A percentile compares a stretch with the other conserved stretches of the same genome.
Conservation (phyloP, 2,888 invertebrate genomes). For the Cheiracanthium punctorium region DNA sequence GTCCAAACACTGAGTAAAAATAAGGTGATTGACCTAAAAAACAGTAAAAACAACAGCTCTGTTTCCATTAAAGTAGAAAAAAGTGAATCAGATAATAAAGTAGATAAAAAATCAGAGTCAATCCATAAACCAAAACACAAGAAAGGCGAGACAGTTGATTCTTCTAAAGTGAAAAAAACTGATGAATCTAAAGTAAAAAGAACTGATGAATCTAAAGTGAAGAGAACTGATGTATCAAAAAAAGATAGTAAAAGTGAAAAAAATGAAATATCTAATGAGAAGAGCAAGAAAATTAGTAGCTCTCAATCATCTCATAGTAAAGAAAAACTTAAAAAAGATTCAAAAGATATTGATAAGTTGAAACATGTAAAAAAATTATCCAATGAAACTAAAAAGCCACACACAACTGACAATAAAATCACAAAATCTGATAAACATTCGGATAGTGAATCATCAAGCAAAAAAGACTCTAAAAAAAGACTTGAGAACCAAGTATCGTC, state of each 20-base stretch:
- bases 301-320: constrained; percentile 1
- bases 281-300: constrained; percentile 9
- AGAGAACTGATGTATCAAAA: too few relatives aligned
- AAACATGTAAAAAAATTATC: constrained; percentile 18
- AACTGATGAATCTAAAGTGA: background rate
- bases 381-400: background rate
- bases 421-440: background rate
- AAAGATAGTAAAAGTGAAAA: background rate
- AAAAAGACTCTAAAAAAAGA: constrained; percentile 16
- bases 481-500: constrained; percentile 24
- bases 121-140: background rate
- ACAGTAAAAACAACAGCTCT: background rate
- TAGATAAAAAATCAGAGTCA: background rate
- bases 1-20: background rate
- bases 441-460: background rate
- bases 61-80: background rate
- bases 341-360: background rate
- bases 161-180: background rate
- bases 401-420: constrained; percentile 4
- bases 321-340: background rate
- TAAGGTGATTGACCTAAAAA: background rate
- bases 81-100: background rate
- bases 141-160: background rate
- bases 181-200: constrained; percentile 7
- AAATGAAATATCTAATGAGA: background rate